Conservation (phyloP, 1,140 invertebrate species). For the Parasteatoda tepidariorum region DNA sequence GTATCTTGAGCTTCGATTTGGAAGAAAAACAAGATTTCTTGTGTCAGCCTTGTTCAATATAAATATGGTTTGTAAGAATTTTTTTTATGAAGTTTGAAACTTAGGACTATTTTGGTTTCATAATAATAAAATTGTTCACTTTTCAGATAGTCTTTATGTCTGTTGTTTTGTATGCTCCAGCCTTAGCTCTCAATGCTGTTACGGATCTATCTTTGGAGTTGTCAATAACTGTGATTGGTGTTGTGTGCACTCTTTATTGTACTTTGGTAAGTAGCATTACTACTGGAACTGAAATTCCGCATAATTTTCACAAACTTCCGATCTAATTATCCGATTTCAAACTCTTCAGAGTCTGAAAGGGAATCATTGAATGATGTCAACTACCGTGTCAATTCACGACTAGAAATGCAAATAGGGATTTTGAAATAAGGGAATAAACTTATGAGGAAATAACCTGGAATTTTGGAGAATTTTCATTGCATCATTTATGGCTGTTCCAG, state of each 20-base stretch:
- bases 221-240: constrained; percentile 83
- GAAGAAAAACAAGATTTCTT: neutral
- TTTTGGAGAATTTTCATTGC: no score
- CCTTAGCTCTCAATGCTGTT: constrained; percentile 87
- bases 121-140: neutral
- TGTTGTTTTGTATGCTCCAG: constrained; percentile 91
- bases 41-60: neutral
- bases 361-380: no score
- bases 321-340: no score
- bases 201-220: constrained; percentile 79
- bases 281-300: no score
- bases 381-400: no score
- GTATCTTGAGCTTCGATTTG: constrained; percentile 6
- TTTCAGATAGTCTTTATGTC: constrained; percentile 85
- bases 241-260: constrained; percentile 84
- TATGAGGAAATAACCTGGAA: no score
- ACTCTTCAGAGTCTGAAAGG: no score
- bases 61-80: constrained; percentile 7
- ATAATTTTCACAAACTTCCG: no score
- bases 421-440: no score
- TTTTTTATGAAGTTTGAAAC: neutral
- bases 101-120: neutral
- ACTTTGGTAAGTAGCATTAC: constrained; percentile 78
- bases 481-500: no score
- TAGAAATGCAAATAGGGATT: no score